Conservation (phyloP, 2,797 vertebrate genomes). For the Anguilla obscura region DNA sequence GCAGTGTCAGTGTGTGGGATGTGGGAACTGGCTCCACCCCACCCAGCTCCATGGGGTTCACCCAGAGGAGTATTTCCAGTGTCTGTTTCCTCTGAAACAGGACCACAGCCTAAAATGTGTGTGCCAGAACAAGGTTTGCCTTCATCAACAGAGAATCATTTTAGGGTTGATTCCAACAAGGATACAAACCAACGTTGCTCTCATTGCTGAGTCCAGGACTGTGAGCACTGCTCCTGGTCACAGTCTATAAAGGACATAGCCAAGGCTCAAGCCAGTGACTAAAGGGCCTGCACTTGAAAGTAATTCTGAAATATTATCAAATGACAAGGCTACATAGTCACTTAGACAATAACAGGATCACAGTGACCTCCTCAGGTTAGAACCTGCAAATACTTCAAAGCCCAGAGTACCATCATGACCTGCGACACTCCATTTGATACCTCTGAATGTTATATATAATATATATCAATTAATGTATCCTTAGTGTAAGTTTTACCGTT, state of each 20-base stretch:
- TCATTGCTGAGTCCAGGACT: background rate
- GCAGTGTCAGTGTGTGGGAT: background rate
- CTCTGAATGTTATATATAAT: background rate
- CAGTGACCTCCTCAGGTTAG: background rate
- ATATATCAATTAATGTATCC: too few relatives aligned
- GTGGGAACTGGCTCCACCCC: background rate
- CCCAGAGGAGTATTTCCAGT: background rate
- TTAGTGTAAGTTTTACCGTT: too few relatives aligned
- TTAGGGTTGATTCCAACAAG: background rate
- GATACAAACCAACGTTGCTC: background rate
- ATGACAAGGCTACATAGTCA: background rate
- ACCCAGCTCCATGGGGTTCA: background rate
- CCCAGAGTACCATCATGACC: background rate
- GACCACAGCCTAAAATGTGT: constrained; percentile 1
- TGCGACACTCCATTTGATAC: background rate
- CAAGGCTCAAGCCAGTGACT: background rate
- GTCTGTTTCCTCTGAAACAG: constrained; percentile 1
- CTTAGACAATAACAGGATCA: background rate
- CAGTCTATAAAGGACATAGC: background rate
- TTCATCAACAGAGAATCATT: background rate
- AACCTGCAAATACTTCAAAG: background rate
- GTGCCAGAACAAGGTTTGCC: background rate
- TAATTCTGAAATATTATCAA: background rate
- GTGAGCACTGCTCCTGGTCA: background rate
- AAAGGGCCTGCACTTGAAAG: background rate